Percentiles rank a stretch among this genome's conserved stretches.
Evolutionary conservation across 2,888 invertebrate species (phyloP).

Genomic region (Polyommatus icarus): DNA sequence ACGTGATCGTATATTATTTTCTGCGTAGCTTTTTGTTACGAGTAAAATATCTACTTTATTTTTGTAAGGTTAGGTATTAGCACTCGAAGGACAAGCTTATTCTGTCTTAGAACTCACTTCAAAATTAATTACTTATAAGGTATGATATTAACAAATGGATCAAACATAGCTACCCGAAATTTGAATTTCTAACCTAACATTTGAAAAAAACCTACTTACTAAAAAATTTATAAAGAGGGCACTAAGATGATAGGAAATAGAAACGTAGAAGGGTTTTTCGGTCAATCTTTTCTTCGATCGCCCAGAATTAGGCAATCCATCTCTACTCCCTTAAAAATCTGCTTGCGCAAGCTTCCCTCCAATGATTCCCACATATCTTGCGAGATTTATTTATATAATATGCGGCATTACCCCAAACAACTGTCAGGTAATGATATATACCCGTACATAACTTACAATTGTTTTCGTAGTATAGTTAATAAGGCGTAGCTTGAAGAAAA

Average conservation of each 20-base stretch:
- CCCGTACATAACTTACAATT: conserved; percentile 59
- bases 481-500: conserved; percentile 55
- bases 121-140: too few species aligned
- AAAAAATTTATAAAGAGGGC: too few species aligned
- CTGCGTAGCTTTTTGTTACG: too few species aligned
- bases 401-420: conserved; percentile 23
- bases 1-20: background rate
- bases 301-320: background rate
- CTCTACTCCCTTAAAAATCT: conserved; percentile 16
- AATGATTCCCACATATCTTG: conserved; percentile 12
- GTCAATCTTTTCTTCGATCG: background rate
- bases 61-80: too few species aligned
- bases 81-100: too few species aligned
- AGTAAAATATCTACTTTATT: background rate
- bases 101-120: too few species aligned
- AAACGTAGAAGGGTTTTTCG: background rate
- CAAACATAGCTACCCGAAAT: too few species aligned
- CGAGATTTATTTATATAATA: conserved; percentile 28
- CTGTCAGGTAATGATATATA: conserved; percentile 23
- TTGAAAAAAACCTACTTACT: too few species aligned
- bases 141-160: too few species aligned
- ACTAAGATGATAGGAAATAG: too few species aligned
- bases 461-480: conserved; percentile 72
- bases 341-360: conserved; percentile 17
- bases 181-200: too few species aligned